Conservation (phyloP, 2,113 vertebrate species). For the Peromyscus maniculatus region DNA sequence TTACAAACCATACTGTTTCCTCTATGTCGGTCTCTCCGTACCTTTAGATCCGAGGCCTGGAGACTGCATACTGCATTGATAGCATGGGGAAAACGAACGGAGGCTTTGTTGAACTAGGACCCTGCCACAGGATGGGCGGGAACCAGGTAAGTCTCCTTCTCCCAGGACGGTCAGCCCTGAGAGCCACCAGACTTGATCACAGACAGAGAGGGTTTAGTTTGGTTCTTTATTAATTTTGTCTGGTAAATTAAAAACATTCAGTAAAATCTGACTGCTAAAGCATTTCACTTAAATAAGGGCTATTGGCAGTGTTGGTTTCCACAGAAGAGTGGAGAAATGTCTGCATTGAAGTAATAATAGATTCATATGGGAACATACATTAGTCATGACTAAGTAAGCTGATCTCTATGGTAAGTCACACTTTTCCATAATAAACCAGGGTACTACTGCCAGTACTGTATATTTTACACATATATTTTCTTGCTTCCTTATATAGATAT, state of each 20-base stretch:
- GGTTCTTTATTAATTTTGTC: constrained; percentile 39
- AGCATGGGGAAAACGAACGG: constrained; percentile 99
- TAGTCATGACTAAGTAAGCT: background rate
- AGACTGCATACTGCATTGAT: constrained; percentile 97
- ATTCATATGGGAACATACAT: background rate
- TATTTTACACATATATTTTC: constrained; percentile 49
- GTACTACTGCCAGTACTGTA: background rate
- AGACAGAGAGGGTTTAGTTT: background rate
- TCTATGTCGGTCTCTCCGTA: constrained; percentile 22
- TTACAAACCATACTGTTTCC: background rate
- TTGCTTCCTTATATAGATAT: background rate
- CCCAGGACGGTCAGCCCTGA: background rate
- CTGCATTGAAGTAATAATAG: background rate
- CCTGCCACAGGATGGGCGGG: constrained; percentile 98
- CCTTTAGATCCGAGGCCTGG: constrained; percentile 94
- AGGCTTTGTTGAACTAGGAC: constrained; percentile 95
- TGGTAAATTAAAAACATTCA: constrained; percentile 20
- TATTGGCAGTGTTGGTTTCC: background rate
- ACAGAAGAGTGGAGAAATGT: constrained; percentile 4
- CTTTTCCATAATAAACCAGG: background rate
- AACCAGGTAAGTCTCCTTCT: constrained; percentile 93
- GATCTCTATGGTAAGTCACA: background rate
- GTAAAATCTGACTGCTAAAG: constrained; percentile 16
- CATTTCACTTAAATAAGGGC: background rate
- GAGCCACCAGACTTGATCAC: background rate